These are phyloP conservation scores for Micromys minutus DNA, from an alignment of 2,113 vertebrate species.

Conservation along the genomic window DNA sequence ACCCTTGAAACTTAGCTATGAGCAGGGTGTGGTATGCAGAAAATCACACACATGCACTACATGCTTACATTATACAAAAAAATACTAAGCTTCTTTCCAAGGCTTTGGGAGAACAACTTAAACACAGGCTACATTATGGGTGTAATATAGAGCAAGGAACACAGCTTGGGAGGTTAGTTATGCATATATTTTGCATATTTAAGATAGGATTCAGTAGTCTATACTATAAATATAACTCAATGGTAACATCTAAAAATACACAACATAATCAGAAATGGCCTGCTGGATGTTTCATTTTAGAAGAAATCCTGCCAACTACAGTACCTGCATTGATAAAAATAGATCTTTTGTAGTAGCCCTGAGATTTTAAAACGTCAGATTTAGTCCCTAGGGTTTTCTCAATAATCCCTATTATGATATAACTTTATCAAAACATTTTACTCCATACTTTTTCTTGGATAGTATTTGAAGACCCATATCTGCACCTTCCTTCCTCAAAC, in stretches of 20 bases:
- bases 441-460: slow-evolving; percentile 48
- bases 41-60: background rate
- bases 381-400: background rate
- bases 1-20: background rate
- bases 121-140: slow-evolving; percentile 55
- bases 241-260: slow-evolving; percentile 73
- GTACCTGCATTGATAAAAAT: slow-evolving; percentile 65
- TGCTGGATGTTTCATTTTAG: slow-evolving; percentile 70
- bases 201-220: slow-evolving; percentile 59
- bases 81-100: slow-evolving; percentile 29
- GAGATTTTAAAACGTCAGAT: slow-evolving; percentile 42
- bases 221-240: slow-evolving; percentile 72
- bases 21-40: background rate
- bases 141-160: slow-evolving; percentile 66
- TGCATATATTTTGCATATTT: slow-evolving; percentile 73
- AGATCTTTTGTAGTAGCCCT: slow-evolving; percentile 32
- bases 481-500: slow-evolving; percentile 48
- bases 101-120: slow-evolving; percentile 52
- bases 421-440: slow-evolving; percentile 61
- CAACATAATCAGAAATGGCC: slow-evolving; percentile 71
- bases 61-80: slow-evolving; percentile 42
- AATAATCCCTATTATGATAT: background rate
- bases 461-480: slow-evolving; percentile 46
- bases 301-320: slow-evolving; percentile 72
- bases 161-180: slow-evolving; percentile 72